Evolutionary conservation across 92 coral and sea anemone species (phyloP).

Genomic region (Zoanthus sansibaricus): DNA sequence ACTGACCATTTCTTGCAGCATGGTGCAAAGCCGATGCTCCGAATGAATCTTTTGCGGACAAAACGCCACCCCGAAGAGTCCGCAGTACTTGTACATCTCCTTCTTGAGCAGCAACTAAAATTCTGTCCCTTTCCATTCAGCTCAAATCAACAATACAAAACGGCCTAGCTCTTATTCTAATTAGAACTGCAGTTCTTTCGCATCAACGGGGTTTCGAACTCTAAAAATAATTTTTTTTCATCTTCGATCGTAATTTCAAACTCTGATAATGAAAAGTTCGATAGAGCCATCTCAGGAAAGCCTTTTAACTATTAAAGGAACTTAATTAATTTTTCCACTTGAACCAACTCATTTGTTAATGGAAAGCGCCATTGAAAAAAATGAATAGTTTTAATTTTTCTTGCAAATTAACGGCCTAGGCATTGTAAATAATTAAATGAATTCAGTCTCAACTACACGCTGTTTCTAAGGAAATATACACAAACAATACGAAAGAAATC

Average conservation of each 20-base stretch:
- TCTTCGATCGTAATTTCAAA: neutral
- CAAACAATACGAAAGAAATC: neutral
- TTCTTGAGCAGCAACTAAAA: slow-evolving; percentile 81
- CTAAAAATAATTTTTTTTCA: neutral
- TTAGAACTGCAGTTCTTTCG: too few species aligned
- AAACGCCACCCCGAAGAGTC: slow-evolving; percentile 72
- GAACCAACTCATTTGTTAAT: neutral
- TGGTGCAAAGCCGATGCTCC: slow-evolving; percentile 88
- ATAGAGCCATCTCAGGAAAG: neutral
- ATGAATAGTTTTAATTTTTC: slow-evolving; percentile 33
- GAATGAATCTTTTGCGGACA: slow-evolving; percentile 75
- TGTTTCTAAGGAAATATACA: slow-evolving; percentile 27
- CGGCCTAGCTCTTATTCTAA: neutral
- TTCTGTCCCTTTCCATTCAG: slow-evolving; percentile 75
- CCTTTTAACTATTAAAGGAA: neutral
- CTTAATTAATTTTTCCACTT: neutral
- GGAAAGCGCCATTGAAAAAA: neutral
- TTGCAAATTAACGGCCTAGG: slow-evolving; percentile 11
- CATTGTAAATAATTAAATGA: slow-evolving; percentile 43
- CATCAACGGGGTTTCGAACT: neutral
- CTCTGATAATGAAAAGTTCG: neutral
- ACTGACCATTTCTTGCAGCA: slow-evolving; percentile 75
- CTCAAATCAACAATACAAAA: neutral
- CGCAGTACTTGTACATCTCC: slow-evolving; percentile 76
- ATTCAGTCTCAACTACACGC: neutral